Evolutionary conservation across 2,797 vertebrate genomes (phyloP), one percentile per base, ranked within the genome.

Genomic region (Sebastes trivittatus): DNA sequence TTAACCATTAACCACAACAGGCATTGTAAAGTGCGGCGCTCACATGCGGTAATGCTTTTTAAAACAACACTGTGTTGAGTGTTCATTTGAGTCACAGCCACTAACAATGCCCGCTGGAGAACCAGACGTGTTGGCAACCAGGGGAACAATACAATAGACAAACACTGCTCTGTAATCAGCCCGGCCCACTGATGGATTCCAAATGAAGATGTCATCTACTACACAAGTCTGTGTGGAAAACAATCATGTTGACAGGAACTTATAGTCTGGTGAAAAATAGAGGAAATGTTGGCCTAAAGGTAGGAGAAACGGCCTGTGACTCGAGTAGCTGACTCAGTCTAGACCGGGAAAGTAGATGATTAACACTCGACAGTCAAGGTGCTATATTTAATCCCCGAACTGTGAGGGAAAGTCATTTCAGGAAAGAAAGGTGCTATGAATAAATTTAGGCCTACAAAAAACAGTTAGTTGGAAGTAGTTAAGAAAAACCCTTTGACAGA

Each of bases 151-250:
- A 91, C 85, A 91, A 83, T 64, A 82, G 88, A 91, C 91, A 92
- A 91, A 86, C 86, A 75, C 63, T 3, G 72, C 78, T 82, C 89
- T 92, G 88, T 90, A 70, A 77, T 87, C 87, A 68, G 81, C 67
- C 59, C 87, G 2, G 80, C 93, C 92, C 87, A 94, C 90, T 83
- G 87, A 87, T 66, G 86, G 89, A 91, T 93, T 92, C 89, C 88
- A 89, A 77, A 82, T 77, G 72, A 85, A 90, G 85, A 90, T 83
- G 85, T 92, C 87, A 90, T 87, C 77, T n/a, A 22, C 72, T 72
- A 30, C 77, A 84, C 42, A 84, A 81, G 70, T 77, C 69, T 64
- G 77, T 8, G 27, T 72, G 72, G 75, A 77, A 83, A 80, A 84
- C 58, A 75, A 71, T 34, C 16, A 67, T 42, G 62, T 60, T 54